Evolutionary conservation across 2,113 vertebrate species (phyloP), one percentile per base, ranked within the genome.

Genomic region (Riparia riparia): DNA sequence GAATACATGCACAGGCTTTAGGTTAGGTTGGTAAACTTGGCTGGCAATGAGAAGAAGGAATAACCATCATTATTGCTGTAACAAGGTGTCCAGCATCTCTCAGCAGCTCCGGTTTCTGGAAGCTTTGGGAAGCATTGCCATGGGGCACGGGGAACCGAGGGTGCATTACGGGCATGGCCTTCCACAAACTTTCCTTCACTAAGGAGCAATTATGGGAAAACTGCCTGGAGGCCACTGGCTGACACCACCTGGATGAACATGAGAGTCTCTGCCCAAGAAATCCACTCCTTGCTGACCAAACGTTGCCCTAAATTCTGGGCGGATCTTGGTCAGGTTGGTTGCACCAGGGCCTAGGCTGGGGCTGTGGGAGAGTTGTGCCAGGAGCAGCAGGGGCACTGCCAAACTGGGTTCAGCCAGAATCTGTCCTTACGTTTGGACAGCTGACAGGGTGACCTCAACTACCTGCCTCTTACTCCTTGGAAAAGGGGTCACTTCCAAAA

Each of bases 1-100:
- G 92, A 97, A 97, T 96, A 96, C 86, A 82, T 68, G 89, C 88
- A 95, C 85, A 94, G 66, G 76, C 54, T 91, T 81, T 95, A 65
- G 69, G 47, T 83, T 37, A 83, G 76, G 89, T 70, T 85, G 81
- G 31, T 69, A 93, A 90, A 76, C 90, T 90, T 82, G 77, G 71
- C 76, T 84, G 65, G 90, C 60, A 77, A 53, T 63, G 72, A 87
- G 69, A 85, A 93, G 70, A 56, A 94, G 87, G 64, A 74, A 88
- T 74, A 91, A 57, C 45, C 65, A 22, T 37, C 68, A 22, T 20
- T 34, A 51, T 61, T 83, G 58, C 58, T 7, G 4, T 53, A 80
- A 77, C 42, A 72, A 88, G 31, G 45, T 31, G 72, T 54, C 93
- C 78, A 86, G 65, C 72, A 64, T 18, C 54, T 89, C 86, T 87